Percentiles rank a stretch among this genome's conserved stretches.
These are phyloP conservation scores for Microplitis mediator DNA, from an alignment of 1,140 invertebrate genomes.

Conservation along the genomic window DNA sequence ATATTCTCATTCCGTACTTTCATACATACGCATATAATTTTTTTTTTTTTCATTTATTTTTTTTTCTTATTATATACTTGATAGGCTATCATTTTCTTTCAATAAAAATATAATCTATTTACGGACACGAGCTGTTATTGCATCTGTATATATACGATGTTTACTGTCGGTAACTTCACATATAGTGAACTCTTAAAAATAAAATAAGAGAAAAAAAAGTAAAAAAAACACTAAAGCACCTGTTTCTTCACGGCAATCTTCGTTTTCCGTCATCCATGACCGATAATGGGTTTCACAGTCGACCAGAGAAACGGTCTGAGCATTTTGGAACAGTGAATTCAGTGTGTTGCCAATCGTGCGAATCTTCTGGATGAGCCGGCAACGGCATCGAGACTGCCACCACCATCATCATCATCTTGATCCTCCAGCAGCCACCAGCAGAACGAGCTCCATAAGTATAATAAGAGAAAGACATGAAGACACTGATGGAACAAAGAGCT, in stretches of 20 bases:
- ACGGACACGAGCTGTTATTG: too few species aligned
- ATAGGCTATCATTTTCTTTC: too few species aligned
- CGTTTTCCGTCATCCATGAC: slow-evolving; percentile 26
- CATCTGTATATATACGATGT: background rate
- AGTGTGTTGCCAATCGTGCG: slow-evolving; percentile 10
- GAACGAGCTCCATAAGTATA: background rate
- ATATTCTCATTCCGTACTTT: background rate
- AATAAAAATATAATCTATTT: too few species aligned
- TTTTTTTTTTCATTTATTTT: background rate
- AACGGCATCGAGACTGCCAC: background rate
- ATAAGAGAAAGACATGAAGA: background rate
- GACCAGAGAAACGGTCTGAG: background rate
- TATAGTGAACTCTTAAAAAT: background rate
- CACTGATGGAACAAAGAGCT: background rate
- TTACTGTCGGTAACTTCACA: background rate
- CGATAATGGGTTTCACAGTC: slow-evolving; percentile 20
- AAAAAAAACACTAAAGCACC: slow-evolving; percentile 5
- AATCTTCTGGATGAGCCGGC: background rate
- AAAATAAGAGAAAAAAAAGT: background rate
- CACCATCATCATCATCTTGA: too few species aligned
- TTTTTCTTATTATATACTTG: background rate
- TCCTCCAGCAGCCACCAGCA: too few species aligned
- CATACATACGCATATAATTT: background rate
- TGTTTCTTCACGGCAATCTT: slow-evolving; percentile 26
- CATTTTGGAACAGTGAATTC: background rate